Evolutionary conservation across 37 sponge, comb jelly and placozoan species (phyloP), one percentile per base, ranked within the genome.

Genomic region (Hormiphora californensis): DNA sequence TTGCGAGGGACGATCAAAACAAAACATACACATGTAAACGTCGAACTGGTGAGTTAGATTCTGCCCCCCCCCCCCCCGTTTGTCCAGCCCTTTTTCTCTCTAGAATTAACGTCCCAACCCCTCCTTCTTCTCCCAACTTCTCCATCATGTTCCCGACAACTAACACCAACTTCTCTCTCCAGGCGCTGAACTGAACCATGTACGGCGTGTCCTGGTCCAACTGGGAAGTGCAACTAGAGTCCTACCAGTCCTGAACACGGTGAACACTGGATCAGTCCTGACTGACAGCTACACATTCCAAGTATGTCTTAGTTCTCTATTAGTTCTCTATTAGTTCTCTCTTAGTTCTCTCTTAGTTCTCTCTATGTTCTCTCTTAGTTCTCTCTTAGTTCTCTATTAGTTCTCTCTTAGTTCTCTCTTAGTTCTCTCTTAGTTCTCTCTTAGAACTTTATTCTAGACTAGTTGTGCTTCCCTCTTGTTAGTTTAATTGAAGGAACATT

Each of bases 21-120:
- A 57, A 57, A 57, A 57, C 61, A 4, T 57, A 57, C 27, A 57
- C 61, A 4, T 57, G 61, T 57, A 57, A 57, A 57, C 61, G 61
- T 30, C n/a, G 61, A 30, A 57, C 61, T 21, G 61, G 61, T 57
- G 27, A 4, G 61, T 15, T 5, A 5, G 27, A 5, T 57, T 57
- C 17, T 49, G 53, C 53, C 15, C 53, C 15, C 15, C 15, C 15
- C n/a, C n/a, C n/a, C n/a, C n/a, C n/a, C n/a, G n/a, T n/a, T n/a
- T n/a, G n/a, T n/a, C n/a, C n/a, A n/a, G n/a, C n/a, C n/a, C n/a
- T n/a, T n/a, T n/a, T n/a, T n/a, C n/a, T n/a, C n/a, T n/a, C n/a
- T n/a, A 57, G 27, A 23, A 30, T 19, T 57, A 28, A 21, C 23
- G 7, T 15, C n/a, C 7, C n/a, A 12, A 57, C 9, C 27, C 27